Evolutionary conservation across 2,797 vertebrate species (phyloP).

Genomic region (Gallinago solitaria): DNA sequence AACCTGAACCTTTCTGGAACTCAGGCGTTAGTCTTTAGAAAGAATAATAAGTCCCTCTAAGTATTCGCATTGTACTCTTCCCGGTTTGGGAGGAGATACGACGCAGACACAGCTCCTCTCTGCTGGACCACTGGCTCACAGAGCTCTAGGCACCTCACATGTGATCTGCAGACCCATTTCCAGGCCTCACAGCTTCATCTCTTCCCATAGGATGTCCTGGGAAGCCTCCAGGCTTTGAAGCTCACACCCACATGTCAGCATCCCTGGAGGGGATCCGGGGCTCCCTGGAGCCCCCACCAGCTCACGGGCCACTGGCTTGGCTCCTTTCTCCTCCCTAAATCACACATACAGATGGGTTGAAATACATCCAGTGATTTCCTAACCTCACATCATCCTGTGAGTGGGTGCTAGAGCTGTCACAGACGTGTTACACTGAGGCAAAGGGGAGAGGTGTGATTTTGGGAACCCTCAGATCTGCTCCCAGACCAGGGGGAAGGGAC

Average conservation of each 20-base stretch:
- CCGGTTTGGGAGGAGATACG: not conserved
- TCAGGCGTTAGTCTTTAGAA: not conserved
- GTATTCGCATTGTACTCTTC: not conserved
- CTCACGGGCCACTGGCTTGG: not conserved
- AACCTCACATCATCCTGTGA: not conserved
- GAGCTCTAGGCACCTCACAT: not conserved
- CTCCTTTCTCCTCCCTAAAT: not conserved
- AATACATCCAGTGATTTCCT: not conserved
- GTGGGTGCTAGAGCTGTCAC: not conserved
- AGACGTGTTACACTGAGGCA: fast-evolving
- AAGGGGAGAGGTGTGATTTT: not conserved
- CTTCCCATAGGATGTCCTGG: not conserved
- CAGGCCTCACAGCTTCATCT: not conserved
- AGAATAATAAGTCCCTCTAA: not conserved
- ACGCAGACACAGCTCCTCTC: not conserved
- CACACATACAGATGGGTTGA: not conserved
- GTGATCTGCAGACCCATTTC: not conserved
- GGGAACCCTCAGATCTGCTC: not conserved
- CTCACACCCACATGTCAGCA: not conserved
- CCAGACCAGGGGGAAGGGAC: not conserved
- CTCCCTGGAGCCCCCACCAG: not conserved
- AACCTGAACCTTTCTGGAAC: not conserved
- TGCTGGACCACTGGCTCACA: fast-evolving
- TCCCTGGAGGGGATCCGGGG: not conserved
- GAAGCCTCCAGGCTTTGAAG: conserved; percentile 26